Percentiles rank a stretch among this genome's conserved stretches.
phyloP scores from a whole-genome alignment of 2,888 invertebrate species.

The Sarcophaga carnaria region DNA sequence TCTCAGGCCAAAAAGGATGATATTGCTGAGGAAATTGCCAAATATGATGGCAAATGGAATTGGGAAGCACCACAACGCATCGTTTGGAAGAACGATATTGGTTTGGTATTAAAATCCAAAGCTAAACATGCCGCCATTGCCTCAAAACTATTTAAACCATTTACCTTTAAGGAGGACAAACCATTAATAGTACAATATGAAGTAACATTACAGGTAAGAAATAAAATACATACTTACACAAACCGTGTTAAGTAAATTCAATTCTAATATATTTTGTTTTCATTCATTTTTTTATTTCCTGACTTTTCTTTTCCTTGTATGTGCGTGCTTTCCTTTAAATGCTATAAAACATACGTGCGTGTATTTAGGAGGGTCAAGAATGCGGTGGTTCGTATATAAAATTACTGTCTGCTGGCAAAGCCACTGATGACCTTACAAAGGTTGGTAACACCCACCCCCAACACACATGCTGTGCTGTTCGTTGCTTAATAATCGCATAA shows the following conservation, averaged over 20 bases:
- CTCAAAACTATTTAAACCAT: constrained; percentile 88
- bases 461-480: neutral
- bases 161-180: constrained; percentile 89
- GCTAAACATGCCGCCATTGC: constrained; percentile 98
- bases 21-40: constrained; percentile 93
- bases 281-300: constrained; percentile 15
- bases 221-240: too few relatives aligned
- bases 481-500: neutral
- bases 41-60: constrained; percentile 94
- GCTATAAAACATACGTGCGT: neutral
- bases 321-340: constrained; percentile 27
- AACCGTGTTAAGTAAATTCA: constrained; percentile 51
- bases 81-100: constrained; percentile 91
- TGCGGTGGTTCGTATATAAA: constrained; percentile 99
- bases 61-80: constrained; percentile 89
- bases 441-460: constrained; percentile 71
- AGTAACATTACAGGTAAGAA: constrained; percentile 88
- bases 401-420: constrained; percentile 89
- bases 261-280: constrained; percentile 67
- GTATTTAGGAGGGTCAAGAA: constrained; percentile 93
- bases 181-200: constrained; percentile 96
- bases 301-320: constrained; percentile 22
- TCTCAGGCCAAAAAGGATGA: constrained; percentile 96
- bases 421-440: constrained; percentile 87
- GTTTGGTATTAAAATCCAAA: constrained; percentile 94